phyloP scores from a whole-genome alignment of 2,797 vertebrate species.

The Chanos chanos region DNA sequence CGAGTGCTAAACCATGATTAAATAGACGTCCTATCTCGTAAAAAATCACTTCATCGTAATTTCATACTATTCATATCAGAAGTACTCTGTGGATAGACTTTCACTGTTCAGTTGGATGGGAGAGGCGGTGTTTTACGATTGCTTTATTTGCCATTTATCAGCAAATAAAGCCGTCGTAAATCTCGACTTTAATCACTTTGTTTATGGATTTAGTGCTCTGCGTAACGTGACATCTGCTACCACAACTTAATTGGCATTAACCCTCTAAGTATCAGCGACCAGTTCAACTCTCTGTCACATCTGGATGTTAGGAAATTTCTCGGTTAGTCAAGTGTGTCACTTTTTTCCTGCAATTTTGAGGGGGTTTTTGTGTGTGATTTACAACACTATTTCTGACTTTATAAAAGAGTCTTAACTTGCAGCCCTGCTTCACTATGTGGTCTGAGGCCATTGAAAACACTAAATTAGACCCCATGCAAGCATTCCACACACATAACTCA shows the following conservation, averaged over 20 bases:
- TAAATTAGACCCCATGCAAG: constrained; percentile 33
- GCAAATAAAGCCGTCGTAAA: too few relatives aligned
- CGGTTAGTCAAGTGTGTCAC: background rate
- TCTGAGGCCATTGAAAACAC: constrained; percentile 30
- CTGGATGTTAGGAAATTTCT: background rate
- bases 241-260: constrained; percentile 24
- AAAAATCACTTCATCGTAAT: too few relatives aligned
- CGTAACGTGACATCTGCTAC: constrained; percentile 9
- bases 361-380: background rate
- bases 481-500: constrained; percentile 22
- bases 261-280: constrained; percentile 1
- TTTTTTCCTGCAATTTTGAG: background rate
- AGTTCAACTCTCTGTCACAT: background rate
- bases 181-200: constrained; percentile 23
- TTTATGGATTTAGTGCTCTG: constrained; percentile 28
- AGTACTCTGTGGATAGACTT: too few relatives aligned
- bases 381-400: background rate
- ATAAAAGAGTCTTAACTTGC: constrained; percentile 25
- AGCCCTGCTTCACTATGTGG: constrained; percentile 14
- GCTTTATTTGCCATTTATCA: too few relatives aligned
- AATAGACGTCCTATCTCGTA: too few relatives aligned
- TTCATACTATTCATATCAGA: too few relatives aligned
- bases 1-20: background rate
- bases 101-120: too few relatives aligned
- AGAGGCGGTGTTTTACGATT: too few relatives aligned